Conservation (phyloP, 92 coral and sea anemone genomes). For the Siderastrea radians region DNA sequence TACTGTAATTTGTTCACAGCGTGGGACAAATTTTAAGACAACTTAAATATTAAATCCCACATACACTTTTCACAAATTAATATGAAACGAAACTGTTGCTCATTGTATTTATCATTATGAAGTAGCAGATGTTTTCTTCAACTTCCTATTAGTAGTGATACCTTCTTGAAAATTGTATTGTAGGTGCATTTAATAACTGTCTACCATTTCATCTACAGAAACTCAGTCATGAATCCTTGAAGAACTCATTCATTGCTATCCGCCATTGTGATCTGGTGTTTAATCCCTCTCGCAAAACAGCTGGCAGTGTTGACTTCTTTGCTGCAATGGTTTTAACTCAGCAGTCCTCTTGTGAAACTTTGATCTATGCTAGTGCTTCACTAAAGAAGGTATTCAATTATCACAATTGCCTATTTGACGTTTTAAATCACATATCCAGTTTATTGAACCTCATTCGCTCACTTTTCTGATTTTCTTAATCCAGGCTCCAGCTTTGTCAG, state of each 20-base stretch:
- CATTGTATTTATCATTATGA: not conserved
- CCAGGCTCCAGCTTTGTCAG: too few relatives aligned
- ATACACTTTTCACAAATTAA: too few relatives aligned
- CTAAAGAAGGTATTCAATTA: constrained; percentile 2
- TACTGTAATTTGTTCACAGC: too few relatives aligned
- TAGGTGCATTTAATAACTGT: too few relatives aligned
- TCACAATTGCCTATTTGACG: not conserved
- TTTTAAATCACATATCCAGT: not conserved
- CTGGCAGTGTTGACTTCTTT: constrained; percentile 6
- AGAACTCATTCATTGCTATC: constrained; percentile 13
- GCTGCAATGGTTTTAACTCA: constrained; percentile 5
- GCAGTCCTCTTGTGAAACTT: not conserved
- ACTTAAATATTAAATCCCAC: too few relatives aligned
- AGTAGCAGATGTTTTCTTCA: not conserved
- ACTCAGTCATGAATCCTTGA: constrained; percentile 14
- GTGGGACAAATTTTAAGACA: too few relatives aligned
- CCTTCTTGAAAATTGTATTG: too few relatives aligned
- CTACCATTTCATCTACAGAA: not conserved
- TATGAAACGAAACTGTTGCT: too few relatives aligned
- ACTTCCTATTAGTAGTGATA: too few relatives aligned
- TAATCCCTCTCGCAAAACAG: not conserved
- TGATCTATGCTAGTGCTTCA: constrained; percentile 4
- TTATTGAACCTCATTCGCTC: too few relatives aligned
- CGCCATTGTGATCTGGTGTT: constrained; percentile 12
- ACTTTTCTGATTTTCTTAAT: not conserved